A percentile compares a stretch with the other conserved stretches of the same genome.
Conservation (phyloP, 2,888 invertebrate species). For the Saturnia japonica region DNA sequence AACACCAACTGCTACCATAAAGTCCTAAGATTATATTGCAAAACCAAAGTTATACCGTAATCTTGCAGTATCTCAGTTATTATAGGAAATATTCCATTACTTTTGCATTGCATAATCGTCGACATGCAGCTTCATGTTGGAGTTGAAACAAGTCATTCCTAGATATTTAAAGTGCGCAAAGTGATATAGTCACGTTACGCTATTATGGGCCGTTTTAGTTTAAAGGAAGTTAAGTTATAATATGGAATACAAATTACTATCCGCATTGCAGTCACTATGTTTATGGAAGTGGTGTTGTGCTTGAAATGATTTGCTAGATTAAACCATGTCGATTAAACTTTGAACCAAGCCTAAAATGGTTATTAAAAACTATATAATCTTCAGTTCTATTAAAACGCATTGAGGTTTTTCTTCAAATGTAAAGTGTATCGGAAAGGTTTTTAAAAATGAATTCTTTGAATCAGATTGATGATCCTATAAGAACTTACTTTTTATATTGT, state of each 20-base stretch:
- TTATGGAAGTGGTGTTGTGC: slow-evolving; percentile 45
- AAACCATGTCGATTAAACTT: not conserved
- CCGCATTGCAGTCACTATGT: slow-evolving; percentile 36
- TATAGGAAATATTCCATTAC: not conserved
- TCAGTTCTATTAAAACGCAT: too few species aligned
- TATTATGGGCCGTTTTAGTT: slow-evolving; percentile 37
- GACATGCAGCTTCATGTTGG: slow-evolving; percentile 2
- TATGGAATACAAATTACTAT: slow-evolving; percentile 34
- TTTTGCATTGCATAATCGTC: not conserved
- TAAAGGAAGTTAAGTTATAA: slow-evolving; percentile 35
- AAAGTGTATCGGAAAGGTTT: too few species aligned
- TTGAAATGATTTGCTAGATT: slow-evolving; percentile 27
- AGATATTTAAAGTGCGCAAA: slow-evolving; percentile 4
- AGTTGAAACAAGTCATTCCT: not conserved
- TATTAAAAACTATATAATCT: not conserved
- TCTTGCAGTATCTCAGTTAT: not conserved
- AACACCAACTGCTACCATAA: slow-evolving; percentile 29
- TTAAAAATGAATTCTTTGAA: too few species aligned
- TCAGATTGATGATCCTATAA: too few species aligned
- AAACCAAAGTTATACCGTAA: not conserved
- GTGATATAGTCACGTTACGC: slow-evolving; percentile 14
- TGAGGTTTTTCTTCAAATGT: too few species aligned
- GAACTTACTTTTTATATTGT: not conserved
- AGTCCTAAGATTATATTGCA: not conserved
- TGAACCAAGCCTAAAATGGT: not conserved